Base-by-base conservation (phyloP, 1,140 invertebrate species). In the Orchesella cincta region DNA sequence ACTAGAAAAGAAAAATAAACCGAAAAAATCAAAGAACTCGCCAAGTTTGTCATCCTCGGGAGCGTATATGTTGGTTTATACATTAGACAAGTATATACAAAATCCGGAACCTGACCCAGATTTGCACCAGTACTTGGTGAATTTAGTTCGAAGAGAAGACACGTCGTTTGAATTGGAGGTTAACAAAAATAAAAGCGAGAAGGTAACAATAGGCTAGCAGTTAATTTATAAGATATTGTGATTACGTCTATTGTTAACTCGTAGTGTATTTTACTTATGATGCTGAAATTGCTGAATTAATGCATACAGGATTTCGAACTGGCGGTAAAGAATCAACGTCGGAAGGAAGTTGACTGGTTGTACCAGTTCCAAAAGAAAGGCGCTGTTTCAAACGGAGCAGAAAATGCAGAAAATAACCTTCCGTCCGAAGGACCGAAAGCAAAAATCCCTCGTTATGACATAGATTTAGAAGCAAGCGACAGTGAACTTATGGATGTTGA, bases 41-140 rank as follows among this genome's bases (percentile, higher is more conserved):
- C 82, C 87, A n/a, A 85, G 23, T 72, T 67, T 33, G 73, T 31
- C 85, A 20, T 87, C 87, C 5, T 87, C 86, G 35, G 78, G 78
- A n/a, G 78, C 81, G 0, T 81, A 81, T 57, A 81, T 81, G 78
- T 57, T 82, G 5, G 81, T 82, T 26, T 82, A 82, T 35, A 81
- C 81, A 0, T 20, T 72, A 26, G 74, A 90, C 89, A 90, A 91
- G 1, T 91, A 91, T 82, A 88, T 86, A 72, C 81, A 81, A 39
- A 36, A 64, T 52, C 74, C 76, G 0, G 36, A 54, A 18, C 73
- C 77, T 16, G 78, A 80, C 39, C 83, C 79, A 70, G 80, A 83
- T 36, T 62, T 85, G 35, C 83, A 83, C 12, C 36, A 81, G 16
- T 82, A 82, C 31, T 77, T 86, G 12, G 77, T 83, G 28, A 80